These are phyloP conservation scores for Molossus molossus DNA, from an alignment of 2,797 vertebrate species.

Conservation along the genomic window DNA sequence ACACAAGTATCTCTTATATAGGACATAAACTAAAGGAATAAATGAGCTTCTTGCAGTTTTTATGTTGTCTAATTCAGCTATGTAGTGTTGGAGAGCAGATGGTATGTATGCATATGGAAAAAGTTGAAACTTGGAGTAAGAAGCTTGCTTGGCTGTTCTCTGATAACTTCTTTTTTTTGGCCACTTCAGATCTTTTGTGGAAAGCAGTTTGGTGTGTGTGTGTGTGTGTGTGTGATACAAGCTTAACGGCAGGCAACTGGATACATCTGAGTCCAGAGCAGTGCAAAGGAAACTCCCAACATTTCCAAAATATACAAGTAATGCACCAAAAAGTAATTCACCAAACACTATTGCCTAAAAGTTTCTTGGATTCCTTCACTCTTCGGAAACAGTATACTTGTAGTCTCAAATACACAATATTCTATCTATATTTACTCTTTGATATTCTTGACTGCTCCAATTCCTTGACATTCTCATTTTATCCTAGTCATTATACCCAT, in stretches of 20 bases:
- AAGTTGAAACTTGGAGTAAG: conserved; percentile 12
- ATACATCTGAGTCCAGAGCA: background rate
- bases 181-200: background rate
- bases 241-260: background rate
- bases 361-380: background rate
- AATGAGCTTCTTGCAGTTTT: conserved; percentile 1
- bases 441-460: background rate
- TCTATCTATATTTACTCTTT: background rate
- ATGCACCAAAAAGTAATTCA: background rate
- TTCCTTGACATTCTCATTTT: conserved; percentile 51
- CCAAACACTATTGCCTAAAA: background rate
- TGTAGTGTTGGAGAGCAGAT: background rate
- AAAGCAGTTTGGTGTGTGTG: background rate
- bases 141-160: background rate
- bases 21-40: conserved; percentile 34
- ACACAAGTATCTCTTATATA: background rate
- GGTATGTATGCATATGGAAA: background rate
- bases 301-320: conserved; percentile 43
- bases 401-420: background rate
- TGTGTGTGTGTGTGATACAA: background rate
- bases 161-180: conserved; percentile 24
- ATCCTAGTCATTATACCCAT: conserved; percentile 27
- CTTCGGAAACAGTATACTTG: background rate
- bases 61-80: background rate
- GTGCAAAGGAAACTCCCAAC: background rate